These are phyloP conservation scores for Apostichopus californicus DNA, from an alignment of 35 echinoderm and acorn worm species.

Conservation along the genomic window DNA sequence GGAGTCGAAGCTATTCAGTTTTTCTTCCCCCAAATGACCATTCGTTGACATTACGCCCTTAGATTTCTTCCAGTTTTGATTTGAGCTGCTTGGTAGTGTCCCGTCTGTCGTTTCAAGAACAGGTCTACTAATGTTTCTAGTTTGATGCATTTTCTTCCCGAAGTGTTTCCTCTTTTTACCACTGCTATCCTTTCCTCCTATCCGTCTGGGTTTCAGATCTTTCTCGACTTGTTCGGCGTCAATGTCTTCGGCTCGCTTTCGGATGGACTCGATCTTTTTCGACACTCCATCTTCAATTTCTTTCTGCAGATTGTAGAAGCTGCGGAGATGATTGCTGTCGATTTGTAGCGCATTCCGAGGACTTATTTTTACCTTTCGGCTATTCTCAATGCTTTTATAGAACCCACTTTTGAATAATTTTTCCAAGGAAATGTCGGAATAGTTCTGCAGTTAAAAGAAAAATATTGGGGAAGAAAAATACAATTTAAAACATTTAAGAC, in stretches of 20 bases:
- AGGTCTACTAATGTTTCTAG: not conserved
- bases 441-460: not conserved
- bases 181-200: not conserved
- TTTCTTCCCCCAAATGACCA: no score
- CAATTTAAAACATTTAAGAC: no score
- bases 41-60: not conserved
- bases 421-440: not conserved
- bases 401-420: slow-evolving; percentile 37
- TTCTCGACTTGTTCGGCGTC: not conserved
- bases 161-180: not conserved
- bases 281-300: slow-evolving; percentile 6
- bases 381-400: not conserved
- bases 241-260: not conserved
- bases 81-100: not conserved
- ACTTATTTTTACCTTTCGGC: not conserved
- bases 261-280: not conserved
- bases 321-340: not conserved
- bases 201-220: not conserved
- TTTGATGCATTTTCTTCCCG: not conserved
- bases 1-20: no score
- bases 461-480: no score
- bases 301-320: not conserved
- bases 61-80: not conserved
- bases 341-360: not conserved
- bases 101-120: not conserved